These are phyloP conservation scores for Alces alces DNA, from an alignment of 2,113 vertebrate species.

Conservation along the genomic window DNA sequence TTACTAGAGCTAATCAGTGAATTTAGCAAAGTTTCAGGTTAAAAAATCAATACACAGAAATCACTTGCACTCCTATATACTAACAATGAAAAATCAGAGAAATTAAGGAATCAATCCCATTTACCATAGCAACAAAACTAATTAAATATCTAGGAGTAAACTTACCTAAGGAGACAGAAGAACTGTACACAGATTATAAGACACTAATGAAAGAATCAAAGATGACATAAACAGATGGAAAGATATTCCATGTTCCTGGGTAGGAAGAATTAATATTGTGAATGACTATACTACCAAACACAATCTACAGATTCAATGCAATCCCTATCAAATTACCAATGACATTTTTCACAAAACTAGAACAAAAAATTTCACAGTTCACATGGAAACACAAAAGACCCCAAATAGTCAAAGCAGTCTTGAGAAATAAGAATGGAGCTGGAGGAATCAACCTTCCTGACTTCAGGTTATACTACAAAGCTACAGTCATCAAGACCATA, in stretches of 20 bases:
- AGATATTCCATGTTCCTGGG: background rate
- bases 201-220: background rate
- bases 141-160: background rate
- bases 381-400: background rate
- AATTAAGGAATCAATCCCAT: background rate
- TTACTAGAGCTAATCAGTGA: background rate
- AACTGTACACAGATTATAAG: background rate
- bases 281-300: background rate
- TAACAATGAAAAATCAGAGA: background rate
- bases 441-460: background rate
- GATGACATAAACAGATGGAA: background rate
- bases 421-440: background rate
- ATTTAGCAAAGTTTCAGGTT: background rate
- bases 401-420: background rate
- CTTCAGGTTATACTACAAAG: background rate
- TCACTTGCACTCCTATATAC: background rate
- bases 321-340: background rate
- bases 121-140: background rate
- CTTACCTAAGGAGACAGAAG: background rate
- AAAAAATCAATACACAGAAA: background rate
- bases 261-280: background rate
- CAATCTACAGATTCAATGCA: background rate
- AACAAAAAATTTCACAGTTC: background rate
- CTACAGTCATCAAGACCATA: background rate
- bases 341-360: background rate